Percentiles rank a stretch among this genome's conserved stretches.
Conservation (phyloP, 2,797 vertebrate species). For the Okamejei kenojei region DNA sequence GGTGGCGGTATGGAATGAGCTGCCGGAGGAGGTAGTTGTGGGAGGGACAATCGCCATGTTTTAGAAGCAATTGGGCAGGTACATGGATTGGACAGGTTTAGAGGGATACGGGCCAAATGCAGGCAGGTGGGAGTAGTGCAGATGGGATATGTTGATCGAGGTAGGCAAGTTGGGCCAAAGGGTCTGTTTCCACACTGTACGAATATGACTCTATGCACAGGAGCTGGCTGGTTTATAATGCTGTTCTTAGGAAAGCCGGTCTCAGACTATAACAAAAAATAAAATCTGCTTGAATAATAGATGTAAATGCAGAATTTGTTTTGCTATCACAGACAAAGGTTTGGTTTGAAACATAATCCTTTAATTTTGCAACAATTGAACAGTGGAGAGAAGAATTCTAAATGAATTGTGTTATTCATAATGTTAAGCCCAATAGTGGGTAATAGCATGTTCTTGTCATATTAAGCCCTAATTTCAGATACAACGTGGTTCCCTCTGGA, state of each 20-base stretch:
- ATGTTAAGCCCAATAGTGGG: background rate
- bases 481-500: background rate
- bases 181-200: too few relatives aligned
- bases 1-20: too few relatives aligned
- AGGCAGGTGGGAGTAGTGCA: too few relatives aligned
- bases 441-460: background rate
- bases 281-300: background rate
- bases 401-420: background rate
- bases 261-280: background rate
- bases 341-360: background rate
- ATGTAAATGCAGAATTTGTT: background rate
- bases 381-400: background rate
- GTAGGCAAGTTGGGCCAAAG: too few relatives aligned
- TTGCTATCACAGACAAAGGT: background rate
- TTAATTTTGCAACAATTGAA: background rate
- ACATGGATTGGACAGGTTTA: too few relatives aligned
- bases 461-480: slow-evolving; percentile 7
- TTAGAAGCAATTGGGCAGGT: too few relatives aligned
- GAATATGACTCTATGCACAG: background rate
- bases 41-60: too few relatives aligned
- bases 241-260: background rate
- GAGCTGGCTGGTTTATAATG: background rate
- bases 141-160: too few relatives aligned
- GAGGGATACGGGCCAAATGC: too few relatives aligned
- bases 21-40: too few relatives aligned